A percentile compares a stretch with the other conserved stretches of the same genome.
Conservation (phyloP, 2,888 invertebrate species). For the Apamea epomidion region DNA sequence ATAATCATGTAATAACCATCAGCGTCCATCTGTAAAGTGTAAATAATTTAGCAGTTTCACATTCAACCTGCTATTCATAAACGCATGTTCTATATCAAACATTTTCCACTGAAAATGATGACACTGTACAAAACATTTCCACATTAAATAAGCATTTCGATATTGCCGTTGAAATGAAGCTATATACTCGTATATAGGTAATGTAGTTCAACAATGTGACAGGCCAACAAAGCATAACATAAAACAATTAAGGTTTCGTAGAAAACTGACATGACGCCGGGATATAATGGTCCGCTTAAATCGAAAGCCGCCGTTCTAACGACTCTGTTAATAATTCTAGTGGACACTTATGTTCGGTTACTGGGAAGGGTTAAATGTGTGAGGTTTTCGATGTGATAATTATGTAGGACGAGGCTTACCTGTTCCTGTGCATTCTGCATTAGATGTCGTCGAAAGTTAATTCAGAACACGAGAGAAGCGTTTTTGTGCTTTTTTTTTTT, state of each 20-base stretch:
- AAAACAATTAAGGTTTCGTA: slow-evolving; percentile 18
- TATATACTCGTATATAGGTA: not conserved
- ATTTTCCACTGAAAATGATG: not conserved
- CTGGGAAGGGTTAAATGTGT: slow-evolving; percentile 10
- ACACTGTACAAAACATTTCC: not conserved
- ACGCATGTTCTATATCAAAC: not conserved
- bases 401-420: not conserved
- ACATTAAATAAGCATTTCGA: slow-evolving; percentile 10
- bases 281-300: slow-evolving; percentile 48
- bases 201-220: slow-evolving; percentile 6
- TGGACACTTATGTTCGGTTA: slow-evolving; percentile 61
- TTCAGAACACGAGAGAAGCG: not conserved
- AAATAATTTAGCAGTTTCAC: not conserved
- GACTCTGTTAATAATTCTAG: slow-evolving; percentile 69
- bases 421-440: not conserved
- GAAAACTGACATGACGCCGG: slow-evolving; percentile 28
- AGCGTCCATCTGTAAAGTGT: not conserved
- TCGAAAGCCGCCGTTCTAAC: slow-evolving; percentile 58
- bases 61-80: not conserved
- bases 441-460: not conserved
- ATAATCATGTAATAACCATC: not conserved
- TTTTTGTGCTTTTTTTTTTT: not conserved
- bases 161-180: slow-evolving; percentile 1
- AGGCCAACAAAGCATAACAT: not conserved
- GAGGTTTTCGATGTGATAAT: slow-evolving; percentile 30